Evolutionary conservation across 2,888 invertebrate genomes (phyloP), one percentile per base, ranked within the genome.

Genomic region (Heliconius ethilla): DNA sequence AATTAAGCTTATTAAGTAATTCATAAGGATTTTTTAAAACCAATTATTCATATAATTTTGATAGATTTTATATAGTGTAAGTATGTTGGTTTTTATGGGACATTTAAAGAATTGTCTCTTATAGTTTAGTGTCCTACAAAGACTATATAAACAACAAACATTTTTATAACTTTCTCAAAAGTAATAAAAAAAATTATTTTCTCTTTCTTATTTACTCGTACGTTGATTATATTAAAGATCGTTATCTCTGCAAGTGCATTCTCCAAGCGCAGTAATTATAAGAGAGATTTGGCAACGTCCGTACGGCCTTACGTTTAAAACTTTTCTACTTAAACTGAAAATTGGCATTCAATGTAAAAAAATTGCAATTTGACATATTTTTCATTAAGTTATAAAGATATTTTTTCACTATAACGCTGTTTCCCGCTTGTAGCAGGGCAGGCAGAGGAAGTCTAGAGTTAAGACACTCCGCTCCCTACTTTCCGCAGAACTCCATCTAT

Each of bases 201-300:
- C 3, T 37, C 37, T n/a, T 18, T 1, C 15, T 9, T 29, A 70
- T 18, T n/a, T 55, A 6, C 11, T 18, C 10, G 40, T 29, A 27
- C 22, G 29, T 33, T 29, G 18, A 55, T 22, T 33, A 29, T 70
- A 55, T 55, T 29, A 70, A 55, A 33, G 70, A 55, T 70, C 22
- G 11, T 29, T 55, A 70, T 22, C 55, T 55, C 13, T 6, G 25
- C 18, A 55, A 70, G 55, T 70, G 33, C 33, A 70, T 70, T 55
- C 51, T 51, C 29, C 33, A 29, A 55, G 33, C 67, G n/a, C 67
- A 67, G 55, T 70, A 55, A 70, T 70, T 55, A 70, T 13, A n/a
- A 33, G 4, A 18, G 55, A 33, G 29, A 70, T 55, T 70, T 70
- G 70, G 70, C 70, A 70, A 55, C 70, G 70, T 55, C 45, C 25